Base-by-base conservation (phyloP, 2,888 invertebrate species). In the Hoplodrina ambigua region DNA sequence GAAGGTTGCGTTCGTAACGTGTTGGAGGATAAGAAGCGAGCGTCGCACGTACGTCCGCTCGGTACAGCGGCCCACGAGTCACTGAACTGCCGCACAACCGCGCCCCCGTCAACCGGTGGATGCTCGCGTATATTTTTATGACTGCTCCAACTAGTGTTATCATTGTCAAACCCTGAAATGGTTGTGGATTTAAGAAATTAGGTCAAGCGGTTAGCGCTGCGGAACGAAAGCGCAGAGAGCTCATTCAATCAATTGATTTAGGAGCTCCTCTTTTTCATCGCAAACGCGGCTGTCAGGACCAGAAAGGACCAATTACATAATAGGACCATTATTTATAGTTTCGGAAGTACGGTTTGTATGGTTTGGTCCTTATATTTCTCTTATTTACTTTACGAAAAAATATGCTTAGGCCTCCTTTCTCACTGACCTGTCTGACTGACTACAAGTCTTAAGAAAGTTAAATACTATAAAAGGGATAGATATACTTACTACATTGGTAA, bases 121-220 rank as follows among this genome's bases (percentile, higher is more conserved):
- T 87, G 87, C 88, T 85, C 85, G 86, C 88, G 88, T 90, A 90
- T 92, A 92, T 92, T 92, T 91, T 91, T 91, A 89, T 89, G 89
- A 88, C 86, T 82, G 83, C 83, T 84, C 85, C 85, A 90, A 89
- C 86, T 89, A 88, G 87, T 90, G 91, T 93, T 93, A 93, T 93
- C 92, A 91, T 92, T 91, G 91, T 91, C 90, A 90, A 91, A 92
- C 90, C 92, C 90, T 92, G 91, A 92, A 92, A 92, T 90, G 89
- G 90, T 83, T 90, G 90, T 90, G 88, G 89, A 89, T 89, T 90
- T 89, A 85, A 87, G 89, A 88, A 94, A 94, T 93, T 94, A 82
- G 94, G 94, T 94, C 94, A 94, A 85, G 81, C 86, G 87, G 85
- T 83, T 85, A 84, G 81, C 84, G 73, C 76, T 73, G 74, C 69